Percentiles rank a stretch among this genome's conserved stretches.
phyloP scores from a whole-genome alignment of 2,797 vertebrate genomes.

The Muraenolepis orangiensis region DNA sequence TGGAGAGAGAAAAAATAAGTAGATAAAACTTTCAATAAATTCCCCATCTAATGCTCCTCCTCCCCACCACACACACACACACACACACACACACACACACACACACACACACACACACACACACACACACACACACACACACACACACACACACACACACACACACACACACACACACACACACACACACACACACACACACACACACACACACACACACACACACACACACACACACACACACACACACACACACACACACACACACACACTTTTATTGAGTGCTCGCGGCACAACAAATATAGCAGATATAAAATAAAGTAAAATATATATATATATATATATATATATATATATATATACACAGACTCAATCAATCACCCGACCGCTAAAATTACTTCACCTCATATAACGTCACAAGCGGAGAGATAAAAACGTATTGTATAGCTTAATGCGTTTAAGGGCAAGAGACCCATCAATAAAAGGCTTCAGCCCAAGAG shows the following conservation, averaged over 20 bases:
- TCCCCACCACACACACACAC: too few species aligned
- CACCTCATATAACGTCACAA: neutral
- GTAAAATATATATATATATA: too few species aligned
- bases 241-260: neutral
- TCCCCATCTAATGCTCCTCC: constrained; percentile 17
- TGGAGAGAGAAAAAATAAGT: constrained; percentile 18
- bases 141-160: too few species aligned
- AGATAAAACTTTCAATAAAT: constrained; percentile 46
- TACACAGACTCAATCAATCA: neutral
- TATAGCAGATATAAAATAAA: neutral
- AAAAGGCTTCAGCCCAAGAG: neutral
- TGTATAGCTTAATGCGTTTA: neutral
- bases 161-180: neutral
- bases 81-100: neutral
- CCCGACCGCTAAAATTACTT: neutral
- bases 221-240: too few species aligned
- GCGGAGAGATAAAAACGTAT: neutral
- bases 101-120: too few species aligned
- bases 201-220: too few species aligned
- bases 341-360: too few species aligned
- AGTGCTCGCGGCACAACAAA: neutral
- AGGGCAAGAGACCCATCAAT: neutral
- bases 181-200: too few species aligned
- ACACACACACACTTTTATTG: neutral
- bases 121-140: too few species aligned